Conservation (phyloP, 2,888 invertebrate genomes). For the Fragum sueziense region DNA sequence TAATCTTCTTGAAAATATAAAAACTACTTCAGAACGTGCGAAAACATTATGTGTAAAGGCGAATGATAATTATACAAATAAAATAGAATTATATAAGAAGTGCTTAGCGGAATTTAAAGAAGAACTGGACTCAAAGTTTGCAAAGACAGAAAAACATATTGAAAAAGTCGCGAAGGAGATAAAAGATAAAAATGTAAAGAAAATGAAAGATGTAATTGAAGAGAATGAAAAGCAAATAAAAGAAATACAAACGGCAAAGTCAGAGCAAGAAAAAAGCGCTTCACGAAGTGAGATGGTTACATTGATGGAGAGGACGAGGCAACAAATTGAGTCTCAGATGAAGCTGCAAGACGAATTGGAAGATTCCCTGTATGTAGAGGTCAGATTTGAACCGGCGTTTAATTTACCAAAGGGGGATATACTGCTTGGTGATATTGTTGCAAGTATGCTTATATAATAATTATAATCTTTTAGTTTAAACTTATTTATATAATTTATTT, state of each 20-base stretch:
- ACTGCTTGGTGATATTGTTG: not conserved
- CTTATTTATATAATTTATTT: too few species aligned
- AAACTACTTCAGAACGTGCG: not conserved
- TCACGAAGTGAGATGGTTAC: not conserved
- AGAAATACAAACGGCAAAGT: not conserved
- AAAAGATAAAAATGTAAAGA: not conserved
- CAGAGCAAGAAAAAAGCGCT: not conserved
- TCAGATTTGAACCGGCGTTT: not conserved
- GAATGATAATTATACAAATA: not conserved
- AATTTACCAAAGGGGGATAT: not conserved
- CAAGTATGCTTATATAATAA: too few species aligned
- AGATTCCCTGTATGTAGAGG: not conserved
- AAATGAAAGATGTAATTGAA: not conserved
- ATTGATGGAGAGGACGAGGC: not conserved
- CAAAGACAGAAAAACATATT: not conserved
- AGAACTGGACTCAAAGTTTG: not conserved
- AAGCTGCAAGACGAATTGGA: not conserved
- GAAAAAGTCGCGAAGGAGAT: not conserved
- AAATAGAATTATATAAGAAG: too few species aligned
- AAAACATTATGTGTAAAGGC: not conserved
- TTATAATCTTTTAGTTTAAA: too few species aligned
- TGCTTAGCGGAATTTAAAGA: not conserved
- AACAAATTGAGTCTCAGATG: not conserved
- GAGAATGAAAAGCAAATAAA: not conserved
- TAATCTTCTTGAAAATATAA: not conserved